Evolutionary conservation across 2,797 vertebrate genomes (phyloP), one percentile per base, ranked within the genome.

Genomic region (Leuciscus waleckii): DNA sequence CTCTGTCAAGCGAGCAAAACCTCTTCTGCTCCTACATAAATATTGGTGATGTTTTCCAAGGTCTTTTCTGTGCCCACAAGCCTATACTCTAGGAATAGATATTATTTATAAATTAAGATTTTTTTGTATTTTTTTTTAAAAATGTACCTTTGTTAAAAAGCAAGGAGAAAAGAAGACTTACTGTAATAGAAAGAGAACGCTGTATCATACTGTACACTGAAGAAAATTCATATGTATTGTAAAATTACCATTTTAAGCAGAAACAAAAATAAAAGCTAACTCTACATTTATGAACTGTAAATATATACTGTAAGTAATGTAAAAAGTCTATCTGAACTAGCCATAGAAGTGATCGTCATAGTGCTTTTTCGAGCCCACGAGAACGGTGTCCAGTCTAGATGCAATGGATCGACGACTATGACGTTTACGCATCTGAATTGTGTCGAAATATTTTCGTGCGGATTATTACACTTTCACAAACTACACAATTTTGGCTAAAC

Each of bases 201-300:
- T 92, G 89, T 92, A 93, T 93, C 80, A 78, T 71, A 82, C 92
- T 94, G 93, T 95, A 95, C 90, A 86, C 93, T 93, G 91, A 93
- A 93, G 91, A 94, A 92, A 93, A 93, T 92, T 86, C 92, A 94
- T 93, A 93, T 91, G 92, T 91, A 91, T 93, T 94, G 92, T 92
- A 91, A 90, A 95, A 79, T 54, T 39, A 87, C 56, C 77, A 87
- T 67, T 58, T 68, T 49, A 75, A 83, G 49, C 73, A 73, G 85
- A 79, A 79, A 79, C 75, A 58, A 87, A 87, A 76, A 84, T 84
- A 84, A 77, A 65, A 39, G 82, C 82, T 73, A 85, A 82, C 11
- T 63, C 56, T 85, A 82, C 73, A 37, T 70, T 76, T 76, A 81
- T 74, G 29, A 81, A 58, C 35, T 71, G 73, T 76, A 82, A 70